Percentiles rank a stretch among this genome's conserved stretches.
These are phyloP conservation scores for Lepilemur ruficaudatus DNA, from an alignment of 2,797 vertebrate genomes.

Conservation along the genomic window DNA sequence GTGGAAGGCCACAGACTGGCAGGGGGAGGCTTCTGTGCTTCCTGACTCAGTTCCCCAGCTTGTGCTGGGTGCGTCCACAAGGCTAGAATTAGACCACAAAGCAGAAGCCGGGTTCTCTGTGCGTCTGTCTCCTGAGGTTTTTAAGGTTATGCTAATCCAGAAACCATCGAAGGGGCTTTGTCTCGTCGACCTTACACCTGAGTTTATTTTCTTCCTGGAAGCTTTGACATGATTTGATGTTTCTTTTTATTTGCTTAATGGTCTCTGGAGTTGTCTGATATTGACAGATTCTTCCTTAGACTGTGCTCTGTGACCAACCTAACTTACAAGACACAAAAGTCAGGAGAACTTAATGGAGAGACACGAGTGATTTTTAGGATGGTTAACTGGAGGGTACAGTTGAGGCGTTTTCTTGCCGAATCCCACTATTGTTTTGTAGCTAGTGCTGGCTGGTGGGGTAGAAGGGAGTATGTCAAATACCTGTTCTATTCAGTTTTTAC, in stretches of 20 bases:
- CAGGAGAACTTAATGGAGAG: not conserved
- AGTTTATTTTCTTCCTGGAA: not conserved
- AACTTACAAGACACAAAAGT: not conserved
- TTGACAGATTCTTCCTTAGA: not conserved
- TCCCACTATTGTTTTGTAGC: not conserved
- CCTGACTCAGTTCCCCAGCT: not conserved
- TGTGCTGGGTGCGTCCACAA: not conserved
- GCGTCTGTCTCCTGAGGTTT: not conserved
- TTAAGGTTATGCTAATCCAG: not conserved
- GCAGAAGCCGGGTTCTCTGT: not conserved
- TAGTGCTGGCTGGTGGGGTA: not conserved
- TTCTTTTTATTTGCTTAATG: constrained; percentile 49
- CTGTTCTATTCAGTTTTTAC: not conserved
- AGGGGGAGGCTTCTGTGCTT: not conserved
- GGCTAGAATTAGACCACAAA: not conserved
- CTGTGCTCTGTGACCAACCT: not conserved
- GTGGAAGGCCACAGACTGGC: not conserved
- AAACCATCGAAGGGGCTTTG: not conserved
- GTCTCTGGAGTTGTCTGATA: not conserved
- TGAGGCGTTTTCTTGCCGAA: not conserved
- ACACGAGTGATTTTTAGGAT: not conserved
- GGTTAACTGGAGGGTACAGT: not conserved
- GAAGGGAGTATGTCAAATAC: not conserved
- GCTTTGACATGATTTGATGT: not conserved
- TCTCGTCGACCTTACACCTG: not conserved